Evolutionary conservation across 2,888 invertebrate genomes (phyloP).

Genomic region (Agrotis puta): DNA sequence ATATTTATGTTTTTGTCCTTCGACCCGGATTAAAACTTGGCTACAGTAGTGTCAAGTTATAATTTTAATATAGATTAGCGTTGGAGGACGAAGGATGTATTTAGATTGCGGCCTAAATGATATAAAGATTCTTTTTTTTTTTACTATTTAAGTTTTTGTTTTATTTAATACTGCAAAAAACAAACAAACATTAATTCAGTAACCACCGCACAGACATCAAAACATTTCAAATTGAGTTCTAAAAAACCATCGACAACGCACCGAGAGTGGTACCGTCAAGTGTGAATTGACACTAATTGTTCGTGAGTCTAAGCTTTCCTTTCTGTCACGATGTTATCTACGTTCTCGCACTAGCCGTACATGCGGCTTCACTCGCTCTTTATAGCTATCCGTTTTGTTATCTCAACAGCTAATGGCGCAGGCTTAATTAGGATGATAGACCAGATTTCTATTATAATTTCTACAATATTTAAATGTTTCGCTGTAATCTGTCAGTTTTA

Average conservation of each 20-base stretch:
- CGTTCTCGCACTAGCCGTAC: constrained; percentile 66
- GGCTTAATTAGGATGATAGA: constrained; percentile 60
- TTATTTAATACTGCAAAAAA: background rate
- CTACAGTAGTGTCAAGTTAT: no score
- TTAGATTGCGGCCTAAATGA: no score
- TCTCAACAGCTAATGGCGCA: constrained; percentile 64
- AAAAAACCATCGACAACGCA: constrained; percentile 53
- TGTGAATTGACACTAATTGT: constrained; percentile 70
- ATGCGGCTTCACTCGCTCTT: constrained; percentile 67
- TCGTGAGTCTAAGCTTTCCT: constrained; percentile 71
- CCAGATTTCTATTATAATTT: constrained; percentile 50
- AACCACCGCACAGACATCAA: constrained; percentile 49
- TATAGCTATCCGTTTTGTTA: constrained; percentile 70
- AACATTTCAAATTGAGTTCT: constrained; percentile 58
- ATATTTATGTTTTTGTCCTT: no score
- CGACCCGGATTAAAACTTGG: background rate
- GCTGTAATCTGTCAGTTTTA: constrained; percentile 27
- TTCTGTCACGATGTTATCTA: constrained; percentile 67
- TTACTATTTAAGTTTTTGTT: no score
- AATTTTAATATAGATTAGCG: background rate
- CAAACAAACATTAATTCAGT: constrained; percentile 37
- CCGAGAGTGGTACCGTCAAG: constrained; percentile 52
- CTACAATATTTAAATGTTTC: constrained; percentile 40
- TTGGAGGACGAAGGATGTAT: no score
- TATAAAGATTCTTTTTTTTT: no score